Conservation (phyloP, 2,888 invertebrate genomes). For the Netelia fuscicornis region DNA sequence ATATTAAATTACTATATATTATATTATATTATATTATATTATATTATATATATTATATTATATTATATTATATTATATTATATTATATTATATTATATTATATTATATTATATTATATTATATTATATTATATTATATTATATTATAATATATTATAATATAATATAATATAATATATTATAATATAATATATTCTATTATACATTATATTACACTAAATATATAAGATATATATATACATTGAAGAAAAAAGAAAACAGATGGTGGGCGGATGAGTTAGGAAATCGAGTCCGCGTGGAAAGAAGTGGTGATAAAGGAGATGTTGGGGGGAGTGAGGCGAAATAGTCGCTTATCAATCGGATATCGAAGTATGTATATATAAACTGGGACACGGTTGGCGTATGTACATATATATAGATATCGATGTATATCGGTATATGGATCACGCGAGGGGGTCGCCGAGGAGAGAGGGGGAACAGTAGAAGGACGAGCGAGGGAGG, state of each 20-base stretch:
- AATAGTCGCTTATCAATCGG: conserved; percentile 76
- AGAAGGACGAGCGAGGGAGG: conserved; percentile 53
- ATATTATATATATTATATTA: too few species aligned
- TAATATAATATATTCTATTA: too few species aligned
- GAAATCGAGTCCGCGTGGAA: conserved; percentile 7
- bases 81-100: too few species aligned
- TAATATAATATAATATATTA: too few species aligned
- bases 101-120: too few species aligned
- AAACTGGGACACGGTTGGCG: conserved; percentile 80
- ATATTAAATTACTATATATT: too few species aligned
- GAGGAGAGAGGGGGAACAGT: conserved; percentile 22
- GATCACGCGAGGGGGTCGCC: conserved; percentile 69
- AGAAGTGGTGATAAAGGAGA: neutral
- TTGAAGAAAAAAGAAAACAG: conserved; percentile 5
- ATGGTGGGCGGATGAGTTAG: conserved; percentile 31
- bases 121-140: too few species aligned
- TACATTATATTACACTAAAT: too few species aligned
- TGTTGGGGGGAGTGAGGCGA: conserved; percentile 37
- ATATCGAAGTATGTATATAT: conserved; percentile 81
- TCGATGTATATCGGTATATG: neutral
- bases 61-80: too few species aligned
- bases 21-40: too few species aligned
- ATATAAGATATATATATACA: too few species aligned
- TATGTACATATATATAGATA: neutral
- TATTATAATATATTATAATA: too few species aligned